Evolutionary conservation across 2,797 vertebrate species (phyloP), one percentile per base, ranked within the genome.

Genomic region (Sebastes iracundus): DNA sequence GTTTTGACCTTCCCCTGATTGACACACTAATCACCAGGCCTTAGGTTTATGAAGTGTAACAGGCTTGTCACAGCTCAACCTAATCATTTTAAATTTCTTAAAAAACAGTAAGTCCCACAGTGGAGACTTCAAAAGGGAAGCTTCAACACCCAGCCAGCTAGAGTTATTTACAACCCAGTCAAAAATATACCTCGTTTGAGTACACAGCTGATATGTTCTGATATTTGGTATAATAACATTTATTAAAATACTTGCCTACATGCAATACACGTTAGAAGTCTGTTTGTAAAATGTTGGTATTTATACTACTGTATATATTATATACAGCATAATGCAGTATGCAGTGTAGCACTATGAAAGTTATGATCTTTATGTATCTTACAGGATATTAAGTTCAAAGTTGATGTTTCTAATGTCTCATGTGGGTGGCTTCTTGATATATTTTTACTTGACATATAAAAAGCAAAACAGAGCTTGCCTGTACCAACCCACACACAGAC

Each of bases 401-500:
- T 32, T 61, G 12, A 27, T 69, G 6, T 35, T 77, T 61, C 46
- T 49, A 55, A 42, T 42, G 20, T 55, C 20, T 20, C 6, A 10
- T 72, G 61, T 76, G 32, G 76, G 55, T 27, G 53, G 32, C 3
- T 42, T 12, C 7, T 56, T 62, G 52, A 46, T 58, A n/a, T 18
- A 46, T 46, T 60, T 78, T 35, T 46, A 7, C n/a, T 52, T 71
- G 35, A 81, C 33, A 73, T 62, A 32, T 53, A 60, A 77, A 73
- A 71, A 60, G 56, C 38, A 66, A 66, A 63, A 8, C 60, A 76
- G 55, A 78, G 63, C 55, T 64, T 66, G 13, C 7, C 38, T 56
- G 30, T 4, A 59, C 59, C 65, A 56, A 10, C 82, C 80, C 81
- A 83, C 75, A 82, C 84, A 64, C 23, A 52, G 46, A 70, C 56